Percentiles rank a stretch among this genome's conserved stretches.
These are phyloP conservation scores for Drosophila hawaiiensis DNA, from an alignment of 2,888 invertebrate species.

Conservation along the genomic window DNA sequence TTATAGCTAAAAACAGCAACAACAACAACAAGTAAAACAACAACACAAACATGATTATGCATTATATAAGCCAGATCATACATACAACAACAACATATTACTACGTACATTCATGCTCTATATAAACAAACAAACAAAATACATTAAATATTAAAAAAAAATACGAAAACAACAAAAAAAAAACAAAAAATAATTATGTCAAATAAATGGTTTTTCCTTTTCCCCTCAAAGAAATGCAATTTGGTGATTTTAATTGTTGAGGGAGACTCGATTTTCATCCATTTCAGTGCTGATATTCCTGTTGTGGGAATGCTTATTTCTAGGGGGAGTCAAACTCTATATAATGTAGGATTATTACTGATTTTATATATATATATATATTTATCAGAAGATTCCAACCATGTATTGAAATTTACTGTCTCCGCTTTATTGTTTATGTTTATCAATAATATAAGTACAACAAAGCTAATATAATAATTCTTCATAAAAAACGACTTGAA, in stretches of 20 bases:
- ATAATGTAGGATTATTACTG: not conserved
- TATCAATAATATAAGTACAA: too few species aligned
- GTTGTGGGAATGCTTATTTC: not conserved
- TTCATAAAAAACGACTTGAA: not conserved
- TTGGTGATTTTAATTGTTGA: constrained; percentile 20
- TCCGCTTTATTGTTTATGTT: too few species aligned
- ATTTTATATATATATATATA: not conserved
- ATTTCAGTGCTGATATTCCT: not conserved
- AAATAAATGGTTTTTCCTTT: constrained; percentile 82
- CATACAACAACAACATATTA: constrained; percentile 62
- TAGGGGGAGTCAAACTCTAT: not conserved
- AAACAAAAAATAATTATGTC: too few species aligned
- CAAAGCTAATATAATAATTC: too few species aligned
- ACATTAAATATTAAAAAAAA: constrained; percentile 58
- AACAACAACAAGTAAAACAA: constrained; percentile 18
- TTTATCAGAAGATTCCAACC: not conserved
- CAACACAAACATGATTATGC: constrained; percentile 47
- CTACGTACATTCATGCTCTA: constrained; percentile 81
- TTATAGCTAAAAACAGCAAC: constrained; percentile 39
- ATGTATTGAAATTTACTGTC: too few species aligned
- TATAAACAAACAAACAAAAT: constrained; percentile 66
- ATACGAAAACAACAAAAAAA: constrained; percentile 43
- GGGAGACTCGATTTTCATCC: not conserved
- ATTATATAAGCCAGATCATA: constrained; percentile 76
- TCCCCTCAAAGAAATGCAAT: constrained; percentile 72